Evolutionary conservation across 1,140 invertebrate species (phyloP).

Genomic region (Helicoverpa armigera): DNA sequence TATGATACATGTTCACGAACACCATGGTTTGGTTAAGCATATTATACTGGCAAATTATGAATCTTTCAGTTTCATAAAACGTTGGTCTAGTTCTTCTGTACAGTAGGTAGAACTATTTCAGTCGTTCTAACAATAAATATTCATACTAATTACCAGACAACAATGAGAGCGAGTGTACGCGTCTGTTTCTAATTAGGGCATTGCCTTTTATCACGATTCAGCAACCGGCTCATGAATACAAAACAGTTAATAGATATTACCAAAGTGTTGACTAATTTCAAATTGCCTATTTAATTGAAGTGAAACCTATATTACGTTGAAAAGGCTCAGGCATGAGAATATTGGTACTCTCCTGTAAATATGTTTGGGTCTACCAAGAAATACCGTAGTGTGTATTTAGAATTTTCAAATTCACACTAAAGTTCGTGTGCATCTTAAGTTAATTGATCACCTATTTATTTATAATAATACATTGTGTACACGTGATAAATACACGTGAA

Average conservation of each 20-base stretch:
- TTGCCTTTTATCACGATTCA: slow-evolving; percentile 31
- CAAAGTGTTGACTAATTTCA: neutral
- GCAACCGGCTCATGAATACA: slow-evolving; percentile 35
- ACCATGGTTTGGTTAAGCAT: neutral
- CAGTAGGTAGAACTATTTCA: neutral
- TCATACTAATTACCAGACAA: slow-evolving; percentile 24
- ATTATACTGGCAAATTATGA: too few relatives aligned
- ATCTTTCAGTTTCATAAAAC: neutral
- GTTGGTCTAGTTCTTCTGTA: neutral
- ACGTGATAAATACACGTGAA: too few relatives aligned
- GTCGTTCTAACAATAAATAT: neutral
- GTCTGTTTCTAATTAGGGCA: slow-evolving; percentile 39
- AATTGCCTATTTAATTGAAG: neutral
- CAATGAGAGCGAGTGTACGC: slow-evolving; percentile 24
- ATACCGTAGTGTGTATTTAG: too few relatives aligned
- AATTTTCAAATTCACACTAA: too few relatives aligned
- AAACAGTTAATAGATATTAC: slow-evolving; percentile 5
- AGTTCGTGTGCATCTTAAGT: too few relatives aligned
- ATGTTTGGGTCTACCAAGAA: too few relatives aligned
- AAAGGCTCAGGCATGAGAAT: neutral
- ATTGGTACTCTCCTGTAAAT: too few relatives aligned
- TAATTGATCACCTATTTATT: too few relatives aligned
- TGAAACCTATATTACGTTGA: neutral
- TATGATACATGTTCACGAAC: neutral
- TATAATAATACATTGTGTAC: too few relatives aligned